A percentile compares a stretch with the other conserved stretches of the same genome.
Evolutionary conservation across 2,797 vertebrate species (phyloP).

Genomic region (Chanos chanos): DNA sequence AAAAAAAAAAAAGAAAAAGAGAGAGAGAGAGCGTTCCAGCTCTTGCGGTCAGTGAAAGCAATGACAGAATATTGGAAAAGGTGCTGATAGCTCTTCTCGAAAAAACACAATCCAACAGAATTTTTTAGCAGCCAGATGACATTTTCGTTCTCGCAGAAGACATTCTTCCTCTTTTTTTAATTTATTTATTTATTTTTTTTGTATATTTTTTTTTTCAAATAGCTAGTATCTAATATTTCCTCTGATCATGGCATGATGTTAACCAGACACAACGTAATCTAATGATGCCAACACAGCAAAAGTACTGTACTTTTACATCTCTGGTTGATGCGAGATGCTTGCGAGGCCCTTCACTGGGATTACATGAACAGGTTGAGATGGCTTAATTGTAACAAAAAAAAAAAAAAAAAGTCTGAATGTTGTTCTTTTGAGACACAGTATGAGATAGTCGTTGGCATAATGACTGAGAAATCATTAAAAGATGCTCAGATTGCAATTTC

Average conservation of each 20-base stretch:
- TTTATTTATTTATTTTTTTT: neutral
- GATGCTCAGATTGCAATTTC: no score
- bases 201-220: no score
- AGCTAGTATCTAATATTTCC: no score
- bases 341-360: no score
- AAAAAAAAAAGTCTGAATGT: neutral
- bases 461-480: no score
- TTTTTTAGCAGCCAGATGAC: constrained; percentile 45
- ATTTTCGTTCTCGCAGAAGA: constrained; percentile 19
- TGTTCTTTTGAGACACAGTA: no score
- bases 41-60: constrained; percentile 63
- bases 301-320: neutral
- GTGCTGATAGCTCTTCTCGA: constrained; percentile 65
- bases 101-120: constrained; percentile 54
- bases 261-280: no score
- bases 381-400: neutral
- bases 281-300: no score
- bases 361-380: no score
- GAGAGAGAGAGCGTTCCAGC: constrained; percentile 62
- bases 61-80: constrained; percentile 67
- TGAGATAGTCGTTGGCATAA: no score
- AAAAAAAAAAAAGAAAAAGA: no score
- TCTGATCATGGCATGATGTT: no score
- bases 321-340: neutral
- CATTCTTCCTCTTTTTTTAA: constrained; percentile 12